Evolutionary conservation across 2,888 invertebrate species (phyloP), one percentile per base, ranked within the genome.

Genomic region (Drosophila formosana): DNA sequence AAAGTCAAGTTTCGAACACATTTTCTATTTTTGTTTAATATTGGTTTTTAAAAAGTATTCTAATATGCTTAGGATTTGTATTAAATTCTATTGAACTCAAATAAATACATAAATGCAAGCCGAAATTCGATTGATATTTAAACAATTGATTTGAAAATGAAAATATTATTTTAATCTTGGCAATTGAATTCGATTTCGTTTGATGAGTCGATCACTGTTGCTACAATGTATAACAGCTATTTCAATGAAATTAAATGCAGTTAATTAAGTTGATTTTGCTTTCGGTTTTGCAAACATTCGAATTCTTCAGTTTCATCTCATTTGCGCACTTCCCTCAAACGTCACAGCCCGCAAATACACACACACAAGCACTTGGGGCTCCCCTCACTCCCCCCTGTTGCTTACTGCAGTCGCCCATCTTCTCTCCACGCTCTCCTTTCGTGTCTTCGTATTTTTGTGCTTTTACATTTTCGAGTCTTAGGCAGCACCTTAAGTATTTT

Each of bases 241-340:
- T 23, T 32, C n/a, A 30, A 47, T 28, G 25, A 25, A 34, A 23
- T 37, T 2, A 25, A 43, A 43, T 50, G 9, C 43, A 53, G 46
- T 41, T 37, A 65, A 65, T 45, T 51, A 58, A 32, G 23, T 62
- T 39, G n/a, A 45, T 57, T 57, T 64, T 57, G 34, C 57, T 64
- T 64, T 64, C 45, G 28, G 45, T n/a, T 52, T 51, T 50, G 25
- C 45, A 18, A 57, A 26, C 51, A 57, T 49, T 49, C 41, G 18
- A 49, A 56, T 63, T 47, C 53, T 55, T 55, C 7, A 30, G 46
- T 55, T 55, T 63, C 47, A 32, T 30, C 18, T 53, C 47, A 49
- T 57, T 62, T 62, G 72, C 73, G 67, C 64, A 69, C 53, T 69
- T 61, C 23, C 52, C 74, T 23, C 52, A 46, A 49, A 61, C 73